These are phyloP conservation scores for Leptodactylus fuscus DNA, from an alignment of 2,113 vertebrate species.

Conservation along the genomic window DNA sequence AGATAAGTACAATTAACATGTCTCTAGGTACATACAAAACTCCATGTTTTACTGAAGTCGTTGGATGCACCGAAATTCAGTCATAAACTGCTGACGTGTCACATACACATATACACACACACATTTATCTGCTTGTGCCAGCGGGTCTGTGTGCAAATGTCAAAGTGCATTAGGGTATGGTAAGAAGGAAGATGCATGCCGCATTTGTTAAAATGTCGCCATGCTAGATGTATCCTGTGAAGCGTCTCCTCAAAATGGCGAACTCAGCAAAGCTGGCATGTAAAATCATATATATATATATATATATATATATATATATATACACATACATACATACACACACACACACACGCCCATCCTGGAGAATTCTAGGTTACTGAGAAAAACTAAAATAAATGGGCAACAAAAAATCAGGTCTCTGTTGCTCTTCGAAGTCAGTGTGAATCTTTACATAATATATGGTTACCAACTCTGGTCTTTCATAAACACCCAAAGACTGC, in stretches of 20 bases:
- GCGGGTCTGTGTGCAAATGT: slow-evolving; percentile 22
- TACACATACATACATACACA: no score
- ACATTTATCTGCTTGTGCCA: neutral
- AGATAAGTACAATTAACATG: neutral
- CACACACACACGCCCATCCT: no score
- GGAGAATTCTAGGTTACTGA: neutral
- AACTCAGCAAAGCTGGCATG: neutral
- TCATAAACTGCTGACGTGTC: neutral
- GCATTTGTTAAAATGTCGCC: neutral
- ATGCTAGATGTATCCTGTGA: neutral
- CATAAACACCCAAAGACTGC: neutral
- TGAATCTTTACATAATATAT: slow-evolving; percentile 7
- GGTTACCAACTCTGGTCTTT: no score
- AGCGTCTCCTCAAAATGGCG: neutral
- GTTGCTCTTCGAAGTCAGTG: neutral
- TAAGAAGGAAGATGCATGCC: neutral
- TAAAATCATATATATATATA: neutral
- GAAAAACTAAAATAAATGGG: neutral
- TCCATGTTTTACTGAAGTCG: neutral
- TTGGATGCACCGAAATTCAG: neutral
- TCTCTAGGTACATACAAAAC: neutral
- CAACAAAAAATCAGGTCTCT: neutral
- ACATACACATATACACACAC: neutral
- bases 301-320: neutral
- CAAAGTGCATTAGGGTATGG: slow-evolving; percentile 18